Evolutionary conservation across 2,113 vertebrate genomes (phyloP).

Genomic region (Hiodon tergisus): DNA sequence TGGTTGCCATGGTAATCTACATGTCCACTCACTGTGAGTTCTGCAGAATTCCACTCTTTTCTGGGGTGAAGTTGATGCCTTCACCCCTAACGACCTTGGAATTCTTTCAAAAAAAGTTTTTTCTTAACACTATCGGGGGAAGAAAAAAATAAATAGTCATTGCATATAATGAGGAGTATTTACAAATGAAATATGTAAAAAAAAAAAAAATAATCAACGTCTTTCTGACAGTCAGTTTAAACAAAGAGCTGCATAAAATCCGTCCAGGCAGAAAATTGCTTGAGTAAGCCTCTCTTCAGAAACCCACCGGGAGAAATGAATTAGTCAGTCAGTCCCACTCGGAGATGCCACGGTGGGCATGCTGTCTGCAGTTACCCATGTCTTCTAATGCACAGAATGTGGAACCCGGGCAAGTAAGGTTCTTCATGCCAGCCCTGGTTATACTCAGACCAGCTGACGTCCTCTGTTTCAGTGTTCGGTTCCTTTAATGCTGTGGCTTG

Average conservation of each 20-base stretch:
- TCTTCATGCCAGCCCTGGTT: too few relatives aligned
- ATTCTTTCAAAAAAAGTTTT: not conserved
- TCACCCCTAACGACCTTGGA: not conserved
- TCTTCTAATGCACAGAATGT: too few relatives aligned
- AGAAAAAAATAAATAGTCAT: not conserved
- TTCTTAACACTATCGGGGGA: not conserved
- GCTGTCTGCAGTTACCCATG: not conserved
- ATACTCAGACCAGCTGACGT: too few relatives aligned
- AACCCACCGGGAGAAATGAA: slow-evolving; percentile 11
- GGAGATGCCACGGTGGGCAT: not conserved
- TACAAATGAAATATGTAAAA: slow-evolving; percentile 56
- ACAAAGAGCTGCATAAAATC: slow-evolving; percentile 47
- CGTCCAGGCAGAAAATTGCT: slow-evolving; percentile 51
- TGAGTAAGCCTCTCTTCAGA: slow-evolving; percentile 39
- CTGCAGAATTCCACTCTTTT: not conserved
- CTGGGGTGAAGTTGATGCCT: not conserved
- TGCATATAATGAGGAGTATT: slow-evolving; percentile 52
- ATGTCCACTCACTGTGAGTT: not conserved
- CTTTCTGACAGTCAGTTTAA: slow-evolving; percentile 47
- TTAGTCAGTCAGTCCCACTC: not conserved
- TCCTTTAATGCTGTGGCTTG: too few relatives aligned
- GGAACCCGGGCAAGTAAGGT: too few relatives aligned
- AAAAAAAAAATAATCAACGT: slow-evolving; percentile 43
- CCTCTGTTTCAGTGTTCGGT: too few relatives aligned
- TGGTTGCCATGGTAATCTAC: slow-evolving; percentile 7